Evolutionary conservation across 2,888 invertebrate genomes (phyloP), one percentile per base, ranked within the genome.

Genomic region (Plagodis dolabraria): DNA sequence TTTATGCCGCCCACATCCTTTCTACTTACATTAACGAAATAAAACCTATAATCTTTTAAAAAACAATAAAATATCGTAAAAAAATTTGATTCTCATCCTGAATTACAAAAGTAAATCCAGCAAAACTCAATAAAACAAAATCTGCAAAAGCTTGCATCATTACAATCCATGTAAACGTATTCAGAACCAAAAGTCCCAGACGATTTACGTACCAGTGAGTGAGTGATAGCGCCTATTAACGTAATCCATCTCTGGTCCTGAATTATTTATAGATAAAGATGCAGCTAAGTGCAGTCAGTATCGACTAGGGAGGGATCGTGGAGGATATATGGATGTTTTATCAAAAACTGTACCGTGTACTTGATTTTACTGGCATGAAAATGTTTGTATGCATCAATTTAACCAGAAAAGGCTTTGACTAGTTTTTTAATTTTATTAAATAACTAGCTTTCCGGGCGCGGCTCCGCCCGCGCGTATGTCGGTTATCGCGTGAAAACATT

Each of bases 181-280:
- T 61, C 56, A 42, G 56, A 38, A 55, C 82, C 82, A 82, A 85
- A 84, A 84, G 85, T 86, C 80, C 82, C 84, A 86, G 87, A 87
- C 87, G 88, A 89, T 90, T 89, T 88, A 88, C 86, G 83, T 74
- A 72, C 77, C 72, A 62, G 51, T 53, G 65, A 53, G 81, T 86
- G 89, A 90, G 74, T 76, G 85, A 90, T 89, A 74, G 78, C 60
- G 63, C 63, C 80, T 87, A 86, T 89, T 87, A 85, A 71, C 75
- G 68, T 80, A 67, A 88, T 89, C 83, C 75, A 82, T 85, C 86
- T 77, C 71, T 57, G 62, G 34, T 52, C 68, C 76, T 83, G 87
- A 85, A 89, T 86, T 87, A 89, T 90, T 89, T 85, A 89, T 80
- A 70, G 73, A 58, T 69, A 71, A 68, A 79, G 78, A 83, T 88